Percentiles rank a stretch among this genome's conserved stretches.
These are phyloP conservation scores for Arctopsyche grandis DNA, from an alignment of 1,140 invertebrate species.

Conservation along the genomic window DNA sequence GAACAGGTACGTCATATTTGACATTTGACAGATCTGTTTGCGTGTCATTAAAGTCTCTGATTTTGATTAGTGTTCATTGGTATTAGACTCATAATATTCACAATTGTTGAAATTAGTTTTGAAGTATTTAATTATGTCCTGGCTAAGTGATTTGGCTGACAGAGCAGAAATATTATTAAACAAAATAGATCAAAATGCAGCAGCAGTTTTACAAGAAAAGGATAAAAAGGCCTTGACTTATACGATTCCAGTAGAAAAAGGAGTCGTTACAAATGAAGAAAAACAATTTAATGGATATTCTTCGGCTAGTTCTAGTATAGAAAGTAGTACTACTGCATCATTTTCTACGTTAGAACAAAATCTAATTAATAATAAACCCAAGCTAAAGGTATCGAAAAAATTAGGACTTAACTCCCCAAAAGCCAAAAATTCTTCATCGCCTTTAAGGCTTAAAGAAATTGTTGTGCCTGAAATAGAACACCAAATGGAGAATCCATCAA, in stretches of 20 bases:
- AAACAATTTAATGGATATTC: too few species aligned
- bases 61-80: neutral
- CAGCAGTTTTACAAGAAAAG: constrained; percentile 68
- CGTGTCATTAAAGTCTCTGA: neutral
- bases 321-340: too few species aligned
- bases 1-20: neutral
- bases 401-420: neutral
- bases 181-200: constrained; percentile 88
- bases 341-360: too few species aligned
- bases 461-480: neutral
- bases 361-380: too few species aligned
- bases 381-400: too few species aligned
- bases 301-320: too few species aligned
- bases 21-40: neutral
- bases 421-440: neutral
- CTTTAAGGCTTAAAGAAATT: neutral
- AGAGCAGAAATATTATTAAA: constrained; percentile 87
- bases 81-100: neutral
- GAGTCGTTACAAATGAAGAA: neutral
- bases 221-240: constrained; percentile 34
- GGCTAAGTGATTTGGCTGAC: constrained; percentile 83
- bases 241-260: neutral
- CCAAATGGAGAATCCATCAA: too few species aligned
- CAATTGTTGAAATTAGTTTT: neutral
- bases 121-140: constrained; percentile 70